Evolutionary conservation across 2,888 invertebrate genomes (phyloP).

Genomic region (Sminthurides aquaticus): DNA sequence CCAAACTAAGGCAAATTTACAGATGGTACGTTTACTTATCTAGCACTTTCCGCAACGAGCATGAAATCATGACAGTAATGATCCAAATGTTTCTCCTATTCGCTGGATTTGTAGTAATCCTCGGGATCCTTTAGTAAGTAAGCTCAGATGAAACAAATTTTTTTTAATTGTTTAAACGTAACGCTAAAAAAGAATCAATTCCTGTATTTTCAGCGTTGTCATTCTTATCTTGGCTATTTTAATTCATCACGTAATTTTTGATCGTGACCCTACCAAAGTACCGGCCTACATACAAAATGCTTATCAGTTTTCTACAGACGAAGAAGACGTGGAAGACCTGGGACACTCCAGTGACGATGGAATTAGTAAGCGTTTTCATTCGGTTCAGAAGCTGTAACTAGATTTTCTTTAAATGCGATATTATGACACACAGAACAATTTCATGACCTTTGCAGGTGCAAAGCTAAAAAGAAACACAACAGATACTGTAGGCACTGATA

Average conservation of each 20-base stretch:
- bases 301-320: conserved; percentile 28
- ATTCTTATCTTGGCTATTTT: conserved; percentile 32
- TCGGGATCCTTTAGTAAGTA: conserved; percentile 33
- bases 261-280: conserved; percentile 31
- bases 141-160: neutral
- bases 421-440: too few relatives aligned
- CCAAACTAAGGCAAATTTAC: neutral
- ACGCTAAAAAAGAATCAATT: too few relatives aligned
- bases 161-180: too few relatives aligned
- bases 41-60: conserved; percentile 35
- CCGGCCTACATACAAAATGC: conserved; percentile 36
- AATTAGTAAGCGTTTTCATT: conserved; percentile 6
- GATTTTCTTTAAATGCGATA: too few relatives aligned
- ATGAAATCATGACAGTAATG: conserved; percentile 26
- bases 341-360: neutral
- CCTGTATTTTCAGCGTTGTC: conserved; percentile 23
- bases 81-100: conserved; percentile 36
- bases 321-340: conserved; percentile 18
- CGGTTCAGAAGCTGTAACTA: too few relatives aligned
- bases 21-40: neutral
- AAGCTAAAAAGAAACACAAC: too few relatives aligned
- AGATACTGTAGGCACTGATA: too few relatives aligned
- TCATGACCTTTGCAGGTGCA: too few relatives aligned
- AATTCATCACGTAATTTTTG: conserved; percentile 33
- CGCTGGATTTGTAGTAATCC: conserved; percentile 25